Evolutionary conservation across 1,140 invertebrate genomes (phyloP).

Genomic region (Holcopasites calliopsidis): DNA sequence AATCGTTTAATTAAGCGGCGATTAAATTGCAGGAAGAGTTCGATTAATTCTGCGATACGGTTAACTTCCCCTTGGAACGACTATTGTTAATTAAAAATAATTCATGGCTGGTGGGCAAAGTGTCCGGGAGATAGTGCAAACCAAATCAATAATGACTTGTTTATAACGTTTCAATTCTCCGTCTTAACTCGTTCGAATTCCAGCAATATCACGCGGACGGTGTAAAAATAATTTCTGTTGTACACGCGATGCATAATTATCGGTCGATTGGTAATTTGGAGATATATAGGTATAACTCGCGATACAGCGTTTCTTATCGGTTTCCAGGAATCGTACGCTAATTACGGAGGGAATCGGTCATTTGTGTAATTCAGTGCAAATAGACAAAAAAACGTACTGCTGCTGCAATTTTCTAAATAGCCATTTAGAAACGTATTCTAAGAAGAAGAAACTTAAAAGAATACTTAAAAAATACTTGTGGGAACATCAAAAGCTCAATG

Average conservation of each 20-base stretch:
- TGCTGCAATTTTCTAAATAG: no score
- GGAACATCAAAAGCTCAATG: no score
- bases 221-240: not conserved
- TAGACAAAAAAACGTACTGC: not conserved
- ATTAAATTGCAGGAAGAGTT: conserved; percentile 8
- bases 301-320: not conserved
- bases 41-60: conserved; percentile 19
- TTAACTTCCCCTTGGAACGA: not conserved
- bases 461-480: no score
- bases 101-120: not conserved
- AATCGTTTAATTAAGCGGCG: conserved; percentile 28
- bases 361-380: no score
- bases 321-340: not conserved
- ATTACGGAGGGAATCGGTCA: not conserved
- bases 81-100: conserved; percentile 12
- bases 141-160: conserved; percentile 26
- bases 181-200: not conserved
- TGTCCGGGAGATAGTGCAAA: not conserved
- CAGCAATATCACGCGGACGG: not conserved
- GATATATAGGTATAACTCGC: not conserved
- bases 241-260: not conserved
- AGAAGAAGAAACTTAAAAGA: no score
- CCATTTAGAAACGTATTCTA: not conserved
- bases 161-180: not conserved
- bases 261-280: not conserved